Evolutionary conservation across 2,888 invertebrate genomes (phyloP).

Genomic region (Boloria selene): DNA sequence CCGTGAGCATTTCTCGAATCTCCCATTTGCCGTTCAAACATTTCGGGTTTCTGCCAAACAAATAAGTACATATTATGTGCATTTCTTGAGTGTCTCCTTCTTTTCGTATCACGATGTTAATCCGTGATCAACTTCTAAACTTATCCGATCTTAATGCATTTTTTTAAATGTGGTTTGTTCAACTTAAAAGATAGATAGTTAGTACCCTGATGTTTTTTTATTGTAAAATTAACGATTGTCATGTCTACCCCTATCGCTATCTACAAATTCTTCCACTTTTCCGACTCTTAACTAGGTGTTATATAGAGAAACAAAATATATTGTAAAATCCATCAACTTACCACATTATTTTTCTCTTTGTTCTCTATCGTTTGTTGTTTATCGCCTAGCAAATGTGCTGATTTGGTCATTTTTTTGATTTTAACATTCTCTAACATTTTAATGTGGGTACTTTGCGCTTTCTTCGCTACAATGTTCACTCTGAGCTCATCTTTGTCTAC

Average conservation of each 20-base stretch:
- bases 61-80: neutral
- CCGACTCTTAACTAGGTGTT: no score
- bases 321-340: constrained; percentile 35
- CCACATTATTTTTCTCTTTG: constrained; percentile 51
- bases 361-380: constrained; percentile 36
- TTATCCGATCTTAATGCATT: no score
- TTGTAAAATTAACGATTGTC: no score
- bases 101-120: no score
- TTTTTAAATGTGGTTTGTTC: no score
- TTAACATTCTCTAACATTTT: constrained; percentile 53
- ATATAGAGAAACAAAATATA: no score
- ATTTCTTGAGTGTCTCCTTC: neutral
- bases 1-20: constrained; percentile 58
- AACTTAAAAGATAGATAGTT: no score
- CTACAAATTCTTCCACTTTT: no score
- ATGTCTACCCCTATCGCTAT: no score
- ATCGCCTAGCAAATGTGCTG: constrained; percentile 67
- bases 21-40: constrained; percentile 73
- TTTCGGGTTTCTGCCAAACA: constrained; percentile 61
- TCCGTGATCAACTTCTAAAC: no score
- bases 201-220: no score
- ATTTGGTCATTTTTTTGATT: constrained; percentile 66
- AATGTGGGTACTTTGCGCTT: constrained; percentile 66
- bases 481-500: constrained; percentile 48
- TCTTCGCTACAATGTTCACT: constrained; percentile 60